Conservation (phyloP, 2,113 vertebrate species). For the Pongo pygmaeus region DNA sequence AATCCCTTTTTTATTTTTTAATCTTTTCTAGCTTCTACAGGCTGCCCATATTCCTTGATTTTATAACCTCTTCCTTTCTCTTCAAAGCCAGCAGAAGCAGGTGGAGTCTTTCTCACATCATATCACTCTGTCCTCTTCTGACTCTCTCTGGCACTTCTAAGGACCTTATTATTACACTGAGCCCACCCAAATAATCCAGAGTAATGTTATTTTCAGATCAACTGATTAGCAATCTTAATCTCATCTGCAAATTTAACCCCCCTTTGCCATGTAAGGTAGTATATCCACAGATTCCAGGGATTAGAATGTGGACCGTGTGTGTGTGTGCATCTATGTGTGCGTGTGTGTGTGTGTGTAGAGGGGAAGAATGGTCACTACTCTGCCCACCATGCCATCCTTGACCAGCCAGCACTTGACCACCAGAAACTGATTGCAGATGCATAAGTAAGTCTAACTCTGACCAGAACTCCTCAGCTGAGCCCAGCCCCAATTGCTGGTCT, state of each 20-base stretch:
- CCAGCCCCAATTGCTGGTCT: background rate
- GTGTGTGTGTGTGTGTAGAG: background rate
- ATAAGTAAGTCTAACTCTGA: background rate
- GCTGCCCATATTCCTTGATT: background rate
- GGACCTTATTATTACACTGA: background rate
- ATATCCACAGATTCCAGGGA: background rate
- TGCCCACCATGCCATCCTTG: background rate
- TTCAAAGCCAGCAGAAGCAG: background rate
- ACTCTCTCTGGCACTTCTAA: background rate
- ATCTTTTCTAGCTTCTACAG: background rate
- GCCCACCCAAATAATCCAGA: background rate
- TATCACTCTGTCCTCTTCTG: background rate
- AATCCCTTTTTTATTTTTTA: background rate
- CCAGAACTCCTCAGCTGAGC: background rate
- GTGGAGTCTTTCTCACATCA: background rate
- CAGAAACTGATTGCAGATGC: background rate
- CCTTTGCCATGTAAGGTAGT: background rate
- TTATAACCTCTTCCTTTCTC: background rate
- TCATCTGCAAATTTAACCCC: background rate
- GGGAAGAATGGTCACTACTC: background rate
- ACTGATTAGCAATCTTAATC: background rate
- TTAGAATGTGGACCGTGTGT: background rate
- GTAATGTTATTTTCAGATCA: background rate
- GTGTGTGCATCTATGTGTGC: background rate
- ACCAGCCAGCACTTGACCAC: background rate